phyloP scores from a whole-genome alignment of 1,140 invertebrate genomes.

The Ridgeia piscesae region DNA sequence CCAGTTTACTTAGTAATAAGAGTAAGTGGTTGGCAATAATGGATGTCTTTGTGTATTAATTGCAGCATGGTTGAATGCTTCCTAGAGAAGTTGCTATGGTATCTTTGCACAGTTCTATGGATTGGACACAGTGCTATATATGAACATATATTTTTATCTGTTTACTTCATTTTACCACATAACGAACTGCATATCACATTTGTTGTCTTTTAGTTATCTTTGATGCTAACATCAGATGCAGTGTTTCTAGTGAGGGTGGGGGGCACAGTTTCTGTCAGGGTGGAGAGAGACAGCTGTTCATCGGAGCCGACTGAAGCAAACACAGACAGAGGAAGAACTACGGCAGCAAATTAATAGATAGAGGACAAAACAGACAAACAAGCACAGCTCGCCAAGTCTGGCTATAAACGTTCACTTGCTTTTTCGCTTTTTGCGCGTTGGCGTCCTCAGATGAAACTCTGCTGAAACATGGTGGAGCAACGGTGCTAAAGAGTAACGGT shows the following conservation, averaged over 20 bases:
- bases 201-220: background rate
- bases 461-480: constrained; percentile 18
- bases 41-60: too few relatives aligned
- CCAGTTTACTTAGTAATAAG: too few relatives aligned
- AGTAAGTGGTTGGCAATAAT: too few relatives aligned
- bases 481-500: background rate
- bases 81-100: too few relatives aligned
- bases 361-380: background rate
- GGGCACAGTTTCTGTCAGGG: background rate
- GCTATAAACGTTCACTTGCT: constrained; percentile 26
- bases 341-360: background rate
- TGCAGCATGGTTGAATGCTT: too few relatives aligned
- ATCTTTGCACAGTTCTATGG: too few relatives aligned
- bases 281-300: background rate
- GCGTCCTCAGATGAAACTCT: constrained; percentile 21
- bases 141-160: too few relatives aligned
- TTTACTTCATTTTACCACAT: background rate
- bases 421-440: constrained; percentile 29
- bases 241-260: background rate
- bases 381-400: constrained; percentile 8
- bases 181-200: background rate
- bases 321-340: background rate
- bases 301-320: background rate
- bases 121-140: too few relatives aligned
- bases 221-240: background rate